Base-by-base conservation (phyloP, 1,140 invertebrate species). In the Hyphantria cunea region DNA sequence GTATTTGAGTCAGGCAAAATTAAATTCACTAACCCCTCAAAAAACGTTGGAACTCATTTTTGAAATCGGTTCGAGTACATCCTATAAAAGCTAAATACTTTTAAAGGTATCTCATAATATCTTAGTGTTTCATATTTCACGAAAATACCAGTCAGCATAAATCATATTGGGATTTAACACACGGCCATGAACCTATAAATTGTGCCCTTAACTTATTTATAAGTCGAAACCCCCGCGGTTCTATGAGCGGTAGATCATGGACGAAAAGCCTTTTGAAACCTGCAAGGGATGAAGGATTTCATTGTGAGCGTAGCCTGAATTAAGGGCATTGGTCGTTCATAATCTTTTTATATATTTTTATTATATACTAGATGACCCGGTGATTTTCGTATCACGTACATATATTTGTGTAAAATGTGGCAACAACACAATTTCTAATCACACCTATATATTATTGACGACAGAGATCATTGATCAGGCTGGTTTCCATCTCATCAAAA, bases 151-250 rank as follows among this genome's bases (percentile, higher is more conserved):
- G 15, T 25, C 39, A 10, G 44, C 62, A 76, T 80, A 80, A 80
- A 80, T 78, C 73, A 65, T 64, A 72, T 70, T 17, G 68, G 73
- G 80, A 74, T 83, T 79, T 83, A 83, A 79, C 80, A 83, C 79
- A 83, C 75, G 78, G 48, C 70, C 65, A 66, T 61, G 56, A 59
- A 63, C 56, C 66, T 63, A 58, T 77, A 79, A 78, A 80, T 79
- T 76, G 32, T n/a, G 45, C 53, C 63, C 62, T 67, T 75, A 76
- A 77, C 70, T 79, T 80, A 82, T 76, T 82, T 80, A 80, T 80
- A 80, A 78, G 76, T 74, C 68, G 48, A 68, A 74, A 68, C 64
- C 69, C 17, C 64, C 67, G 68, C 66, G 60, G 70, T 64, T 72
- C 69, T 54, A 67, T 67, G 74, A 53, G 70, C 52, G 55, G 61